These are phyloP conservation scores for Anhinga anhinga DNA, from an alignment of 2,113 vertebrate species.

Conservation along the genomic window DNA sequence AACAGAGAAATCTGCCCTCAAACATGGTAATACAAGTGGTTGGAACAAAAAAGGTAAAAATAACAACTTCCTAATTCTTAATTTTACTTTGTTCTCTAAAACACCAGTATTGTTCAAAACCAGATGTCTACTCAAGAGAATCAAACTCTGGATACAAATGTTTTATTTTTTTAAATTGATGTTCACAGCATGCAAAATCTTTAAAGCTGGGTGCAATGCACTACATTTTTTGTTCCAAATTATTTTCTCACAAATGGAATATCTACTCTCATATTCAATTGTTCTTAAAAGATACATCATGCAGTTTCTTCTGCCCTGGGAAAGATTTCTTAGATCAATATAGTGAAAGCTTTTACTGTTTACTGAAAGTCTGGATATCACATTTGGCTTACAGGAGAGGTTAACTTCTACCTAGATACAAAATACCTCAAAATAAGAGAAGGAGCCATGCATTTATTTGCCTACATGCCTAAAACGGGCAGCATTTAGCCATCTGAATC, in stretches of 20 bases:
- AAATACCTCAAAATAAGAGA: not conserved
- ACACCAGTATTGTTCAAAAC: not conserved
- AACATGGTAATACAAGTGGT: not conserved
- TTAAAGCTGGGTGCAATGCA: not conserved
- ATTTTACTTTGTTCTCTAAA: not conserved
- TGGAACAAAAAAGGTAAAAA: not conserved
- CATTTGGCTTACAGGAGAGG: not conserved
- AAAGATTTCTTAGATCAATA: not conserved
- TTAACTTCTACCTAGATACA: not conserved
- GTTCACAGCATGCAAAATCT: not conserved
- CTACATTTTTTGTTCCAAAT: not conserved
- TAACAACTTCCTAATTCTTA: not conserved
- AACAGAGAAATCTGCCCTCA: not conserved
- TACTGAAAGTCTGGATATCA: not conserved
- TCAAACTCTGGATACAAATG: not conserved
- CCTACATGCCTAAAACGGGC: not conserved
- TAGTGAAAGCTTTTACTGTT: not conserved
- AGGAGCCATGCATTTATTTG: not conserved
- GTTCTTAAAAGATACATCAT: not conserved
- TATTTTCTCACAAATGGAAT: not conserved
- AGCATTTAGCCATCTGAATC: not conserved
- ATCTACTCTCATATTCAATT: not conserved
- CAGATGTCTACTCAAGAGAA: not conserved
- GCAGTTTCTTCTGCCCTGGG: not conserved
- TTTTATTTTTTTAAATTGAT: not conserved